Percentiles rank a stretch among this genome's conserved stretches.
Conservation (phyloP, 2,797 vertebrate genomes). For the Platalea minor region DNA sequence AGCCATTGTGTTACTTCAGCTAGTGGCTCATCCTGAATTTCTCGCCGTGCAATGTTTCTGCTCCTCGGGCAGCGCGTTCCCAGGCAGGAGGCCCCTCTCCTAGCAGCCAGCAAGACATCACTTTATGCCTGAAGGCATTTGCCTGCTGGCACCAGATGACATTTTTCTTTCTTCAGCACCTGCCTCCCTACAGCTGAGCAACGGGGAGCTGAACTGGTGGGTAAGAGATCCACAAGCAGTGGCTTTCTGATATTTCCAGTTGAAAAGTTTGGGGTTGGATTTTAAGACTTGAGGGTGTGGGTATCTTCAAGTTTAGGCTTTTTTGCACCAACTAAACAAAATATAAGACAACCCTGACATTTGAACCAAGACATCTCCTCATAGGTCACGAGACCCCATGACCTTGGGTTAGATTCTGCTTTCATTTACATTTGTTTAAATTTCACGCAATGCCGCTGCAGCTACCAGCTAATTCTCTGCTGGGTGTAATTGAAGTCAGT, state of each 20-base stretch:
- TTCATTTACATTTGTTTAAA: background rate
- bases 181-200: background rate
- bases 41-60: accelerated
- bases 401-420: background rate
- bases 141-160: background rate
- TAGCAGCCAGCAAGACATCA: background rate
- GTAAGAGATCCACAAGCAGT: background rate
- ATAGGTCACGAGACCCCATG: background rate
- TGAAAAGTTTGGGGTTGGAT: background rate
- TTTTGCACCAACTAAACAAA: background rate
- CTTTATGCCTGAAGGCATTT: background rate
- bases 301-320: background rate
- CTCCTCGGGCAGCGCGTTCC: accelerated
- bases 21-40: background rate
- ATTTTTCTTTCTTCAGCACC: background rate
- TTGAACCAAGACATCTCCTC: background rate
- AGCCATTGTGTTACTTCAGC: background rate
- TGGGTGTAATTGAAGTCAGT: background rate
- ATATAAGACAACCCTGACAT: background rate
- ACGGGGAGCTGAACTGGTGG: background rate
- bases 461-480: background rate
- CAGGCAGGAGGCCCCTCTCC: background rate
- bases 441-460: background rate
- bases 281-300: background rate
- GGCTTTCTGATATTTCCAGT: background rate